Percentiles rank a stretch among this genome's conserved stretches.
Conservation (phyloP, 2,113 vertebrate species). For the Emydura subglobosa region DNA sequence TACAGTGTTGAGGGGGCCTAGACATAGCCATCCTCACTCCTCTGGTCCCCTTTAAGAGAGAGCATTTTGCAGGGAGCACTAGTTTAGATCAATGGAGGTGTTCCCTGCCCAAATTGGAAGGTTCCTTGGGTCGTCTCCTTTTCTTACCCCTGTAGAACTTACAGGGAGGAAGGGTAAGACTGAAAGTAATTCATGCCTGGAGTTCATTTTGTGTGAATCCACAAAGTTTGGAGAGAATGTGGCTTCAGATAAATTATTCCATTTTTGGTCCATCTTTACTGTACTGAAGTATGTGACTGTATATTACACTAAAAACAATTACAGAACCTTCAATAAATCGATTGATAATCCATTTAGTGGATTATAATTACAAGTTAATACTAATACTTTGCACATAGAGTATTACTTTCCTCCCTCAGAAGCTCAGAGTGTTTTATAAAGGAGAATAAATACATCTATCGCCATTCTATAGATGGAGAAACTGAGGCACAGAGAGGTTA, state of each 20-base stretch:
- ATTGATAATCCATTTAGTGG: not conserved
- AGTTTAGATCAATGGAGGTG: not conserved
- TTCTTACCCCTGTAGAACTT: not conserved
- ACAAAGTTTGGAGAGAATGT: not conserved
- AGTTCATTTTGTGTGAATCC: not conserved
- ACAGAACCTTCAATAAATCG: not conserved
- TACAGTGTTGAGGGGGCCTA: not conserved
- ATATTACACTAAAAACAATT: not conserved
- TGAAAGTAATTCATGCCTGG: not conserved
- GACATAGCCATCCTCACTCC: not conserved
- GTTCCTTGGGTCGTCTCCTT: not conserved
- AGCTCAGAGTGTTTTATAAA: not conserved
- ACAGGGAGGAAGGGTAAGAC: not conserved
- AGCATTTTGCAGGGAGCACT: not conserved
- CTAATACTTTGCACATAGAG: too few relatives aligned
- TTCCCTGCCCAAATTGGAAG: not conserved
- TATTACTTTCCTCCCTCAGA: not conserved
- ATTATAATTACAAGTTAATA: too few relatives aligned
- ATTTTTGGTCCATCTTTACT: not conserved
- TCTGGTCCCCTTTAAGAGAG: not conserved
- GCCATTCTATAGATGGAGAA: not conserved
- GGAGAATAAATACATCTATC: not conserved
- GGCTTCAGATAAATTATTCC: not conserved
- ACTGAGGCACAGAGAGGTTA: conserved; percentile 9
- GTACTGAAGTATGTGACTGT: not conserved